phyloP scores from a whole-genome alignment of 2,888 invertebrate genomes.

The Elaeidobius kamerunicus region DNA sequence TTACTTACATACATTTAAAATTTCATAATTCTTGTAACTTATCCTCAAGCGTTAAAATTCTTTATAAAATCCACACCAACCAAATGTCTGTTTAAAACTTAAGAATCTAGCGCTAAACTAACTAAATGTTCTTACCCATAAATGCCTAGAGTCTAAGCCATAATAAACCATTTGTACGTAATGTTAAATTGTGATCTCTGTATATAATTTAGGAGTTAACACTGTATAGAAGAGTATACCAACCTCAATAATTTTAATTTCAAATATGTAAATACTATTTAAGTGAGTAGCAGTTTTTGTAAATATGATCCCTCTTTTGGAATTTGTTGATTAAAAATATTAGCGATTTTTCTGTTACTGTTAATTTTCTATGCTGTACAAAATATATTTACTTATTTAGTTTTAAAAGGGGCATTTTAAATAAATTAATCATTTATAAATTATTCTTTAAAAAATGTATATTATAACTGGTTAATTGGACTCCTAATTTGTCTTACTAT shows the following conservation, averaged over 20 bases:
- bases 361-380: constrained; percentile 19
- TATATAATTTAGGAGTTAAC: constrained; percentile 42
- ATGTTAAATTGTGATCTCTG: constrained; percentile 50
- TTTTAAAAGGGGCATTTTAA: too few species aligned
- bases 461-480: too few species aligned
- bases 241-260: constrained; percentile 28
- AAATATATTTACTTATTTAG: neutral
- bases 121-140: constrained; percentile 25
- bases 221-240: constrained; percentile 29
- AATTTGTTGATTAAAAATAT: constrained; percentile 22
- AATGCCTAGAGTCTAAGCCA: constrained; percentile 26
- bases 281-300: constrained; percentile 11
- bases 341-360: constrained; percentile 1
- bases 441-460: too few species aligned
- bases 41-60: constrained; percentile 12
- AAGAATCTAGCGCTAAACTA: constrained; percentile 23
- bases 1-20: too few species aligned
- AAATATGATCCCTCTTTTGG: constrained; percentile 21
- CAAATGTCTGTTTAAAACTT: constrained; percentile 20
- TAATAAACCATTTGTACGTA: constrained; percentile 45
- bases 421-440: too few species aligned
- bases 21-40: too few species aligned
- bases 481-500: too few species aligned
- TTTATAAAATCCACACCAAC: constrained; percentile 5
- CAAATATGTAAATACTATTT: constrained; percentile 20